Percentiles rank a stretch among this genome's conserved stretches.
These are phyloP conservation scores for Coreoperca whiteheadi DNA, from an alignment of 2,113 vertebrate genomes.

Conservation along the genomic window DNA sequence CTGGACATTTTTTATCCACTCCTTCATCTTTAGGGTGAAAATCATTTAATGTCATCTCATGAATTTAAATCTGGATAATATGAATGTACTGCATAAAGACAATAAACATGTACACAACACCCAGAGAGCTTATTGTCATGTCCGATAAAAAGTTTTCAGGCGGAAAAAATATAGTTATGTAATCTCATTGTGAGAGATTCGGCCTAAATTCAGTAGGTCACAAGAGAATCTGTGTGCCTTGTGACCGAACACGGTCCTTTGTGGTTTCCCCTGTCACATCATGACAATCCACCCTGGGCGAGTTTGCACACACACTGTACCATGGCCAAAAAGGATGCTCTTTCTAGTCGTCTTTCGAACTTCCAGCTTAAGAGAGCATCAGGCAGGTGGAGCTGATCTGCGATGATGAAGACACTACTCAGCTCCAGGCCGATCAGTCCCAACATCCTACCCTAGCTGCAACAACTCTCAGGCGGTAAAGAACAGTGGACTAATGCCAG, in stretches of 20 bases:
- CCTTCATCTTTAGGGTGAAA: neutral
- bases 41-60: neutral
- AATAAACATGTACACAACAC: neutral
- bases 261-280: slow-evolving; percentile 5
- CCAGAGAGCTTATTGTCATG: neutral
- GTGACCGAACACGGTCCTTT: slow-evolving; percentile 7
- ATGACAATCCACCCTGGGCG: neutral
- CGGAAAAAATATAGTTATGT: neutral
- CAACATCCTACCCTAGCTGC: slow-evolving; percentile 23
- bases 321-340: slow-evolving; percentile 6
- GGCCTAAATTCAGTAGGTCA: slow-evolving; percentile 4
- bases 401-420: slow-evolving; percentile 21
- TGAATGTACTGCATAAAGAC: neutral
- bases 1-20: neutral
- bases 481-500: slow-evolving; percentile 25
- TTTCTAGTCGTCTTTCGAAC: slow-evolving; percentile 11
- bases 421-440: slow-evolving; percentile 20
- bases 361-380: slow-evolving; percentile 30
- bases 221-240: slow-evolving; percentile 9
- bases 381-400: slow-evolving; percentile 19
- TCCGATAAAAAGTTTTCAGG: slow-evolving; percentile 2
- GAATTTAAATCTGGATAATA: neutral
- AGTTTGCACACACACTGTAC: slow-evolving; percentile 9
- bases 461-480: slow-evolving; percentile 13
- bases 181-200: neutral